Evolutionary conservation across 2,797 vertebrate genomes (phyloP), one percentile per base, ranked within the genome.

Genomic region (Botia almorhae): DNA sequence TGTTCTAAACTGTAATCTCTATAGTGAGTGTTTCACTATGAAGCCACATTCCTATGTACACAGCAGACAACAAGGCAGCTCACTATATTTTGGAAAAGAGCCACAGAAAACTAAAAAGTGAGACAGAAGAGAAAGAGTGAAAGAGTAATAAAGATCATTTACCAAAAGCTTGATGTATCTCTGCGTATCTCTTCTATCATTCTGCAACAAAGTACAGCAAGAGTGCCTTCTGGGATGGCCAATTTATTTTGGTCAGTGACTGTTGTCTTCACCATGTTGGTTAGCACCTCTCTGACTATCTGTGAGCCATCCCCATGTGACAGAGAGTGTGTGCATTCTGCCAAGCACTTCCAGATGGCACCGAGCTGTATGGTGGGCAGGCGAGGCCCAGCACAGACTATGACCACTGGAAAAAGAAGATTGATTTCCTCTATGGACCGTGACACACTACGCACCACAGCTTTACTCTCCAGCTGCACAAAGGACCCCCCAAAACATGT

Each of bases 361-460:
- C 87, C 83, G 87, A 90, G 90, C 89, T 90, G 88, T 21, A 50
- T 2, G 17, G n/a, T 7, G 58, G 58, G n/a, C 23, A 63, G 61
- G 86, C 85, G 82, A 85, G 89, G 86, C 70, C 63, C 36, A 43
- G 53, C 65, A 12, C 39, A 68, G 67, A 67, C 14, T 76, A 80
- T 65, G 68, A 76, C 61, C 72, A 69, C 63, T 79, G 69, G 77
- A 92, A 93, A 43, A 92, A 93, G 89, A 92, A 92, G 92, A 94
- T 93, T 93, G 92, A 93, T 94, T 93, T 94, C 90, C 89, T 93
- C 91, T 92, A 91, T 92, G 86, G 87, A 87, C 88, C 89, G 90
- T 90, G 90, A 93, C 90, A 92, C 91, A 91, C 85, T 89, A 86
- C 88, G 88, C 89, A 85, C 89, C 89, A 71, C 86, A 90, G 90